Conservation (phyloP, 2,113 vertebrate genomes). For the Upupa epops region DNA sequence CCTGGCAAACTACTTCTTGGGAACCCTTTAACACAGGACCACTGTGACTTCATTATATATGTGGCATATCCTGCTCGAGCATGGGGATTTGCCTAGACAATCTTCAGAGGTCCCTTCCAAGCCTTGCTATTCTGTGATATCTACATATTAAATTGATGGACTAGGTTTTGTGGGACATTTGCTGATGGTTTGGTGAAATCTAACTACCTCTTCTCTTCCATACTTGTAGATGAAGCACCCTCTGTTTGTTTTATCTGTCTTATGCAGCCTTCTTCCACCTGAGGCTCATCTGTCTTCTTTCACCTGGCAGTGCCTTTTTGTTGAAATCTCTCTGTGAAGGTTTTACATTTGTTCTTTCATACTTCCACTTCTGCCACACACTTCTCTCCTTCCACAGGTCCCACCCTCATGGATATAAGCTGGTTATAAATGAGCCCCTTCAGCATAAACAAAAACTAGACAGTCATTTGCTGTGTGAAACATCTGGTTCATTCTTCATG, state of each 20-base stretch:
- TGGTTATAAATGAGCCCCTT: slow-evolving; percentile 29
- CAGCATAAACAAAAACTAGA: slow-evolving; percentile 25
- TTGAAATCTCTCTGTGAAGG: background rate
- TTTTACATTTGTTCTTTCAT: background rate
- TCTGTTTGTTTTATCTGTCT: background rate
- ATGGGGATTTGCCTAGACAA: too few species aligned
- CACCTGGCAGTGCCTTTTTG: background rate
- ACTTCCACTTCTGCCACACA: background rate
- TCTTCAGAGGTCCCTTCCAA: too few species aligned
- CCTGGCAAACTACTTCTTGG: background rate
- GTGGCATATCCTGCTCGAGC: too few species aligned
- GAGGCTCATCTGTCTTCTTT: background rate
- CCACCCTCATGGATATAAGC: slow-evolving; percentile 9
- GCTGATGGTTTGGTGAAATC: background rate
- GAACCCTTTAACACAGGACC: background rate
- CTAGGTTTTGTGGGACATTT: background rate
- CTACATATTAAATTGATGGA: background rate
- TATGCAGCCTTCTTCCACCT: background rate
- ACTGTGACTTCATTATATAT: background rate
- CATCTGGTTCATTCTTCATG: background rate
- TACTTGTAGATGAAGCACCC: background rate
- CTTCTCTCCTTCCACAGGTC: background rate
- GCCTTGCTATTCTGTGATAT: background rate
- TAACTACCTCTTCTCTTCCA: background rate
- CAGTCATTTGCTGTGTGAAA: background rate